Evolutionary conservation across 1,140 invertebrate genomes (phyloP).

Genomic region (Pygmarrhopalites habei): DNA sequence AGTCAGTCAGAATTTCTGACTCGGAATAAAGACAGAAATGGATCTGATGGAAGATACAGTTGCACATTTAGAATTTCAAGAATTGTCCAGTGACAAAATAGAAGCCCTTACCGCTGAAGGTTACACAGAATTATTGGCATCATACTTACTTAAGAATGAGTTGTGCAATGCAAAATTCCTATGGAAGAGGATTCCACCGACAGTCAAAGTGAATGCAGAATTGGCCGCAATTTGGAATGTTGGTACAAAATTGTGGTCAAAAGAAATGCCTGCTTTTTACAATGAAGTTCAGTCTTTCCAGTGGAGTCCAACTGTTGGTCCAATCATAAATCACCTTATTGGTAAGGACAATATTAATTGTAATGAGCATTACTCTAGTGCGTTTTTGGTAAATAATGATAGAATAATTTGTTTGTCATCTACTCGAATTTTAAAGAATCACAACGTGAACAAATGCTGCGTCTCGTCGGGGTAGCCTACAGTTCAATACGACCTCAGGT

Average conservation of each 20-base stretch:
- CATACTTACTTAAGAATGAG: slow-evolving; percentile 26
- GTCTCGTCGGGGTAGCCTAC: slow-evolving; percentile 69
- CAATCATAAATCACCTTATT: slow-evolving; percentile 68
- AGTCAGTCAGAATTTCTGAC: no score
- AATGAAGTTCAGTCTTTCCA: slow-evolving; percentile 50
- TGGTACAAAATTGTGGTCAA: slow-evolving; percentile 74
- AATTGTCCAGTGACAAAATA: slow-evolving; percentile 18
- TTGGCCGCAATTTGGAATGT: slow-evolving; percentile 69
- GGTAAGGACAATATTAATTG: no score
- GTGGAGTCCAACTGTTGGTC: slow-evolving; percentile 66
- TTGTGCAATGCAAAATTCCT: slow-evolving; percentile 76
- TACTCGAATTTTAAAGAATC: slow-evolving; percentile 63
- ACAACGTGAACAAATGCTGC: slow-evolving; percentile 62
- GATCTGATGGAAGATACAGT: not conserved
- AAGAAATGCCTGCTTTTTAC: slow-evolving; percentile 70
- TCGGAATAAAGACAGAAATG: no score
- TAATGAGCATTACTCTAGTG: no score
- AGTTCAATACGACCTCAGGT: slow-evolving; percentile 67
- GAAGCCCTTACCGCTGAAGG: slow-evolving; percentile 15
- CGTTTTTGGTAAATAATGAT: no score
- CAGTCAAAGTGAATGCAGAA: slow-evolving; percentile 63
- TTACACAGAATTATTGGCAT: slow-evolving; percentile 29
- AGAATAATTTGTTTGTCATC: no score
- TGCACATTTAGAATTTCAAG: slow-evolving; percentile 24
- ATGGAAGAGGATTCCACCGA: slow-evolving; percentile 78